A percentile compares a stretch with the other conserved stretches of the same genome.
Conservation (phyloP, 2,797 vertebrate genomes). For the Pyrocephalus nanus region DNA sequence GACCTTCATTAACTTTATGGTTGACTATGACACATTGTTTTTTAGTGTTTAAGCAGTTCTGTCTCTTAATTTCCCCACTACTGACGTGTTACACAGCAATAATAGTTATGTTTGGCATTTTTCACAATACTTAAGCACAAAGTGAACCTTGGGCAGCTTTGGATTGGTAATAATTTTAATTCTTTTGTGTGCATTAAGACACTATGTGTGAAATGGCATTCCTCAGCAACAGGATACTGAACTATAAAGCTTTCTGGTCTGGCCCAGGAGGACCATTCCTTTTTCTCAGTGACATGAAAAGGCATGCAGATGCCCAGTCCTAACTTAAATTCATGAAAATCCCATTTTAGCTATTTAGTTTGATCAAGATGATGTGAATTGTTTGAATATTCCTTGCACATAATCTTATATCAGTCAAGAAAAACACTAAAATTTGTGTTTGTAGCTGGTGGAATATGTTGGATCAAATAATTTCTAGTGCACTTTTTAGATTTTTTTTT, state of each 20-base stretch:
- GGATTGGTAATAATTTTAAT: neutral
- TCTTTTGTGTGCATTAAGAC: neutral
- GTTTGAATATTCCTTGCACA: neutral
- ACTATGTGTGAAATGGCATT: accelerated
- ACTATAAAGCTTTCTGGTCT: neutral
- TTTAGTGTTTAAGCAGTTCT: neutral
- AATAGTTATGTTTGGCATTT: neutral
- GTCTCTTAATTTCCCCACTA: neutral
- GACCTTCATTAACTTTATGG: neutral
- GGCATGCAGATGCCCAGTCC: neutral
- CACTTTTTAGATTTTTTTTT: neutral
- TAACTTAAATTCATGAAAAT: neutral
- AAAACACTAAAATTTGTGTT: neutral
- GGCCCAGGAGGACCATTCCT: neutral
- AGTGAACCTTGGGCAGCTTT: neutral
- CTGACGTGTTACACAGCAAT: neutral
- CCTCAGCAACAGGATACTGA: neutral
- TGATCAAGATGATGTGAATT: neutral
- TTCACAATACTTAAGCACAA: neutral
- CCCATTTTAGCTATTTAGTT: neutral
- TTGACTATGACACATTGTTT: neutral
- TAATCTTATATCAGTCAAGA: neutral
- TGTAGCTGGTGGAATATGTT: neutral
- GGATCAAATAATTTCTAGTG: neutral
- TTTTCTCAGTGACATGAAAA: neutral